Base-by-base conservation (phyloP, 2,888 invertebrate species). In the Dolichomitus sp. region DNA sequence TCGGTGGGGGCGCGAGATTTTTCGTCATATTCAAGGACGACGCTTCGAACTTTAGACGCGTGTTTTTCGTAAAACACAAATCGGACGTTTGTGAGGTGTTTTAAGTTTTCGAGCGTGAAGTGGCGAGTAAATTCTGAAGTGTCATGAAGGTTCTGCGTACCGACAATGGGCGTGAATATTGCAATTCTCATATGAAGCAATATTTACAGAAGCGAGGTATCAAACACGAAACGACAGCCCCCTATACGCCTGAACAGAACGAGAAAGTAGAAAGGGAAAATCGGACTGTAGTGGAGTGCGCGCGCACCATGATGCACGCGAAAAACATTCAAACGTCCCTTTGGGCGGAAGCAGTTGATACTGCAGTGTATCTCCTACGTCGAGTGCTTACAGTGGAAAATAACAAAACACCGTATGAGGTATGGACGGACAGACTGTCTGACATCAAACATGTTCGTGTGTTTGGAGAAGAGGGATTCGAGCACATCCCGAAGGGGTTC, bases 261-360 rank as follows among this genome's bases (percentile, higher is more conserved):
- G 82, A 84, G 0, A 54, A 68, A 7, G 68, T 79, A 1, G 82
- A 85, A n/a, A 45, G 80, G 0, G 79, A 76, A 2, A 86, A 84
- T 57, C 30, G 84, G 1, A 84, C 84, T 4, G 76, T 85, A 0
- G 48, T 84, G 1, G 82, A 85, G 52, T 45, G 73, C 42, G 72
- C 84, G 1, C 45, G 84, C 9, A 78, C 81, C 3, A 84, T 86
- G 86, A n/a, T 86, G 1, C 59, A 59, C 6, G 81, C 73, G n/a
- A 75, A 69, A 33, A n/a, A 78, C 11, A 23, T 85, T 5, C 75
- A 79, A 9, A 33, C 12, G 9, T 54, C 4, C 0, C 37, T 85
- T 23, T 86, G 86, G 84, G 83, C 88, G 1, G 90, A 93, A 78
- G 86, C 84, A 0, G 80, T 83, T 1, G 83, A 79, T 33, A 81